A percentile compares a stretch with the other conserved stretches of the same genome.
Evolutionary conservation across 1,140 invertebrate genomes (phyloP).

Genomic region (Spodoptera frugiperda): DNA sequence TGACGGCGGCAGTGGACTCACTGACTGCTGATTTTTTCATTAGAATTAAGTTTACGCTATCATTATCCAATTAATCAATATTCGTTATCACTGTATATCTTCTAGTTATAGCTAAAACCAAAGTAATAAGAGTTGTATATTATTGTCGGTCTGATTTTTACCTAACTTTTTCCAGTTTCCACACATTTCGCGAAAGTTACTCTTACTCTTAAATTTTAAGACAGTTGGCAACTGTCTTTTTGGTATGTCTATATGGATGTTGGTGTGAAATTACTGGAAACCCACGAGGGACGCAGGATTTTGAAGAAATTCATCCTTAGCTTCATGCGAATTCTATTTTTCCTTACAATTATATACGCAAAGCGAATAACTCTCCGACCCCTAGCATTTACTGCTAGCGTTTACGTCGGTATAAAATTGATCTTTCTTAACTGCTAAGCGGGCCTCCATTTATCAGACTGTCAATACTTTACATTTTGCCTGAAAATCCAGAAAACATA

Average conservation of each 20-base stretch:
- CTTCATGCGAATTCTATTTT: constrained; percentile 27
- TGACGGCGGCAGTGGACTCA: too few relatives aligned
- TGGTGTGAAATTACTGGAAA: neutral
- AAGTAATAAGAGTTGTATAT: too few relatives aligned
- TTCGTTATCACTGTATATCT: too few relatives aligned
- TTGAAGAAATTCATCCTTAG: constrained; percentile 5
- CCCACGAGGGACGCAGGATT: neutral
- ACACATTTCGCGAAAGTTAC: constrained; percentile 13
- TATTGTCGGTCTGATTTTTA: too few relatives aligned
- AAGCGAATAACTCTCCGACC: constrained; percentile 10
- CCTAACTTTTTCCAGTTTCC: too few relatives aligned
- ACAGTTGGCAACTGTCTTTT: neutral
- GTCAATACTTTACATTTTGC: too few relatives aligned
- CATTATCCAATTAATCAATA: too few relatives aligned
- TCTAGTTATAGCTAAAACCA: too few relatives aligned
- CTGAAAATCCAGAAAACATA: too few relatives aligned
- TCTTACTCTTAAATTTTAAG: too few relatives aligned
- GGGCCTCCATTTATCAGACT: neutral
- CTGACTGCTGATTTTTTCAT: too few relatives aligned
- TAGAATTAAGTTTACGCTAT: too few relatives aligned
- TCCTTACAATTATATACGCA: constrained; percentile 27
- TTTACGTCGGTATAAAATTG: neutral
- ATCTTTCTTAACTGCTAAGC: constrained; percentile 13
- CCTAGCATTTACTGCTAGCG: constrained; percentile 32
- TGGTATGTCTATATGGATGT: constrained; percentile 9